phyloP scores from a whole-genome alignment of 2,113 vertebrate species.

The Shinisaurus crocodilurus region DNA sequence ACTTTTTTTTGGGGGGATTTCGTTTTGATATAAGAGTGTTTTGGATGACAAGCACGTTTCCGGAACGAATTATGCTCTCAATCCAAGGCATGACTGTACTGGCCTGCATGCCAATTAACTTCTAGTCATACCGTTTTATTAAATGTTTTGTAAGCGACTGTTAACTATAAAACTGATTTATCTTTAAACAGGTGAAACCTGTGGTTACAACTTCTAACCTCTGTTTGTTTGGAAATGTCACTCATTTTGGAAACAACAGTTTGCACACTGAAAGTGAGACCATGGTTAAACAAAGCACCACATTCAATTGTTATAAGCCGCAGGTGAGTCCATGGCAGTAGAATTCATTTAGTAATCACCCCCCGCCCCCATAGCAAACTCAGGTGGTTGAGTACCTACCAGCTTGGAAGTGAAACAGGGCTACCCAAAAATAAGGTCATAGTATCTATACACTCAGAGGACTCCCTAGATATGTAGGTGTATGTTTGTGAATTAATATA shows the following conservation, averaged over 20 bases:
- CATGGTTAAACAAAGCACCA: constrained; percentile 26
- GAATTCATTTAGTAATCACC: background rate
- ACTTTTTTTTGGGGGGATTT: no score
- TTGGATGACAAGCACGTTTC: no score
- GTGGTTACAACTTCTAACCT: background rate
- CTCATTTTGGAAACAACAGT: background rate
- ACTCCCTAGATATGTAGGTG: background rate
- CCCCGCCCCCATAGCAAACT: no score
- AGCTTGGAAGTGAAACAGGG: background rate
- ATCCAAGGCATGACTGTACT: no score
- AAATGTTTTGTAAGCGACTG: background rate
- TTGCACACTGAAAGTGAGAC: rapidly evolving
- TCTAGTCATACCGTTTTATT: background rate
- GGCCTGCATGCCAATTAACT: background rate
- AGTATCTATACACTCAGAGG: background rate
- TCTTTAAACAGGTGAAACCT: constrained; percentile 40
- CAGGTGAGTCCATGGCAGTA: constrained; percentile 46
- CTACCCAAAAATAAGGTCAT: background rate
- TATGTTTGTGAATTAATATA: background rate
- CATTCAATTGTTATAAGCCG: constrained; percentile 7
- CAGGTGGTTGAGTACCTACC: no score
- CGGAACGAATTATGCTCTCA: no score
- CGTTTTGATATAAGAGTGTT: no score
- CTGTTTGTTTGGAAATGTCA: constrained; percentile 26
- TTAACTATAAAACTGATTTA: background rate